Conservation (phyloP, 2,888 invertebrate genomes). For the Eupsilia transversa region DNA sequence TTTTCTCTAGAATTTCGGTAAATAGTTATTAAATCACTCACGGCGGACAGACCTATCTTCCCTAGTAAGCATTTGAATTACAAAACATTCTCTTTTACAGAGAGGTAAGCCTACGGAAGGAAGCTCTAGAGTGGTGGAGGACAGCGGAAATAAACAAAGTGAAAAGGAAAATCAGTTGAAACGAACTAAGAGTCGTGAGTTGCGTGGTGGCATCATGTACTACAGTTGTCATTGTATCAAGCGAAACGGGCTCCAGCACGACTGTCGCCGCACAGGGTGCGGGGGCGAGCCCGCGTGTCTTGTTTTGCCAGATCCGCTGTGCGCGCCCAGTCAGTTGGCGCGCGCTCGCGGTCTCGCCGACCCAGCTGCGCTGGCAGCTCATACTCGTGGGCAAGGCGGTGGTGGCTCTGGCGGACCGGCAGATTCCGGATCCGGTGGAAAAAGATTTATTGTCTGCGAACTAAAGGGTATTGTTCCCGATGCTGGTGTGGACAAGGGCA, state of each 20-base stretch:
- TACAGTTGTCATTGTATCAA: conserved; percentile 91
- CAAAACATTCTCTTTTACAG: conserved; percentile 72
- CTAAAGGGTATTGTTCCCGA: conserved; percentile 83
- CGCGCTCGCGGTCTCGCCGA: conserved; percentile 86
- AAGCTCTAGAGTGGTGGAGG: conserved; percentile 78
- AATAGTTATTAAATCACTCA: conserved; percentile 73
- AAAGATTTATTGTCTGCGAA: conserved; percentile 87
- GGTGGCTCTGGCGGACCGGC: conserved; percentile 69
- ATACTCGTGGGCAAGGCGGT: conserved; percentile 74
- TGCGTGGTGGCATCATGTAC: conserved; percentile 90
- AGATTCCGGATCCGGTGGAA: conserved; percentile 74
- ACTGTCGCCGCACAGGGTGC: conserved; percentile 90
- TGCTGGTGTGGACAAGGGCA: conserved; percentile 70
- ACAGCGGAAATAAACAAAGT: conserved; percentile 82
- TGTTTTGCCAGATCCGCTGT: conserved; percentile 89
- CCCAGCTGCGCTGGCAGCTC: conserved; percentile 80
- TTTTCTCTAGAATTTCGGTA: conserved; percentile 76
- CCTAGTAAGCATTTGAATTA: conserved; percentile 31
- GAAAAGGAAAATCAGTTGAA: conserved; percentile 87
- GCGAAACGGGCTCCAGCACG: conserved; percentile 91
- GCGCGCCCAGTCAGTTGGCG: conserved; percentile 89
- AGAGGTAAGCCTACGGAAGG: conserved; percentile 75
- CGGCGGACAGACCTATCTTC: conserved; percentile 78
- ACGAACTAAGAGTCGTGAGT: conserved; percentile 88
- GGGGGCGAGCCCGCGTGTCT: conserved; percentile 89